Conservation (phyloP, 2,888 invertebrate genomes). For the Gonocerus acuteangulatus region DNA sequence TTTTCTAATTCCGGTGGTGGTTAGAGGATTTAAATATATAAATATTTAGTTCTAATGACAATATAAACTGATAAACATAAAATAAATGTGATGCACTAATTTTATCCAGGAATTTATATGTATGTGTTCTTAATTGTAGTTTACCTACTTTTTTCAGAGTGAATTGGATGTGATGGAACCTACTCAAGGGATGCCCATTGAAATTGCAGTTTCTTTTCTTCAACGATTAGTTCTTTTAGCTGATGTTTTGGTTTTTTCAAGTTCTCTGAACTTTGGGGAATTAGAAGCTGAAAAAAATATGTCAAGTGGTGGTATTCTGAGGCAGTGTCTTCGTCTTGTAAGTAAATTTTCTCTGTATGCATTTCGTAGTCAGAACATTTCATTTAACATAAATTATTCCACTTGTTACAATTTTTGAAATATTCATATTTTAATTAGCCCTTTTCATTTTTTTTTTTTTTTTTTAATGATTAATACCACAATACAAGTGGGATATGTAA, state of each 20-base stretch:
- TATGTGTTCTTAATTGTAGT: not conserved
- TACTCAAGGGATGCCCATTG: constrained; percentile 96
- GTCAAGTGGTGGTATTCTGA: constrained; percentile 96
- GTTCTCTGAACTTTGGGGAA: constrained; percentile 94
- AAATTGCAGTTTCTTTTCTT: constrained; percentile 95
- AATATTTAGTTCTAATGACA: no score
- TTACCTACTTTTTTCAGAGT: constrained; percentile 58
- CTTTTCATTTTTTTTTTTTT: no score
- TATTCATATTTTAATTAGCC: not conserved
- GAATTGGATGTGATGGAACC: constrained; percentile 97
- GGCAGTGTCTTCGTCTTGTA: constrained; percentile 91
- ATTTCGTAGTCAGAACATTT: not conserved
- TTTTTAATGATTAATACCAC: no score
- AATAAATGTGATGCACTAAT: not conserved
- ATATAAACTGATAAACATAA: no score
- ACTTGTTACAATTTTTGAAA: constrained; percentile 10
- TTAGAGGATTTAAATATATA: no score
- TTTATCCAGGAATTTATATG: not conserved
- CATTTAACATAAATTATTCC: not conserved
- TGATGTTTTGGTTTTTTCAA: constrained; percentile 96
- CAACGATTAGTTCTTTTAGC: constrained; percentile 97
- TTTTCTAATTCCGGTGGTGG: no score
- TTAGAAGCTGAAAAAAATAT: constrained; percentile 99
- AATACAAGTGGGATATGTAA: no score
- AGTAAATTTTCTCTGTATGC: constrained; percentile 42